Conservation (phyloP, 2,888 invertebrate genomes). For the Trichacis sp. region DNA sequence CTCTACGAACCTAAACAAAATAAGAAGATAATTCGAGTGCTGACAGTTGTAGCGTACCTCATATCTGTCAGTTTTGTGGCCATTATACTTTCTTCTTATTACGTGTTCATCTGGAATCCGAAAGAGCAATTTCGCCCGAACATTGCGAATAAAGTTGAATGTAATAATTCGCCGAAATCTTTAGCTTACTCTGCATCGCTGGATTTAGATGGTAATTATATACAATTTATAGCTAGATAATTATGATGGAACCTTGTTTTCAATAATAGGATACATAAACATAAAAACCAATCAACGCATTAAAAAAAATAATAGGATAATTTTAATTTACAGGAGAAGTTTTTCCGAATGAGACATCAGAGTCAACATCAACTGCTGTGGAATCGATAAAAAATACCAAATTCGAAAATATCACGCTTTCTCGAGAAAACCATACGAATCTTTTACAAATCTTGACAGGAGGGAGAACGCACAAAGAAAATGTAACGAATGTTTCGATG, state of each 20-base stretch:
- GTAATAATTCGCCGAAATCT: background rate
- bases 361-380: background rate
- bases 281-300: too few species aligned
- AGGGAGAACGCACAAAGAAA: background rate
- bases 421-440: background rate
- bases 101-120: constrained; percentile 94
- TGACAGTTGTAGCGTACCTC: constrained; percentile 94
- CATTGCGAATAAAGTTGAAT: background rate
- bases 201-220: constrained; percentile 1
- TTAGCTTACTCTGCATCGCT: background rate
- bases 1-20: constrained; percentile 86
- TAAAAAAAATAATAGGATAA: too few species aligned
- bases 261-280: background rate
- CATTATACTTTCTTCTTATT: constrained; percentile 92
- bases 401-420: background rate
- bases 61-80: constrained; percentile 94
- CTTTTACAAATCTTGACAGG: background rate
- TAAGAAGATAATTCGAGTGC: constrained; percentile 88
- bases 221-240: background rate
- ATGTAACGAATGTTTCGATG: background rate
- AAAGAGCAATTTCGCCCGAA: constrained; percentile 59
- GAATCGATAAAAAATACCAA: background rate
- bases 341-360: background rate
- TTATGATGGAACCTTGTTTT: background rate
- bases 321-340: background rate